These are phyloP conservation scores for Rhagoletis zephyria DNA, from an alignment of 1,140 invertebrate species.

Conservation along the genomic window DNA sequence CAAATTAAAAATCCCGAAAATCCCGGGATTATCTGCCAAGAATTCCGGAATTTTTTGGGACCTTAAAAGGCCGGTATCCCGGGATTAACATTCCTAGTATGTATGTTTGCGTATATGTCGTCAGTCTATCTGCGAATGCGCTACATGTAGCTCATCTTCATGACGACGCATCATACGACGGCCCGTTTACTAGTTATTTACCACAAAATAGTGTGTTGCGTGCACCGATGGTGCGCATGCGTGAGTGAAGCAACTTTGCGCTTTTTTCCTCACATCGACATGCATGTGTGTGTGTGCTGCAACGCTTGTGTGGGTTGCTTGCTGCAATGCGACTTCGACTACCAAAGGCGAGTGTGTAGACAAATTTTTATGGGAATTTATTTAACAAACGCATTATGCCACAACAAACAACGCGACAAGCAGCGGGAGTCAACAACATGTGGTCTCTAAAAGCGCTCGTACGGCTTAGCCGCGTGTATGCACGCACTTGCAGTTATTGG, in stretches of 20 bases:
- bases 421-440: constrained; percentile 28
- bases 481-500: neutral
- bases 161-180: too few relatives aligned
- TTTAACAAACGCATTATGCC: constrained; percentile 57
- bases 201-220: neutral
- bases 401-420: constrained; percentile 43
- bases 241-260: neutral
- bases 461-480: neutral
- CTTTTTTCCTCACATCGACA: neutral
- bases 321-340: constrained; percentile 10
- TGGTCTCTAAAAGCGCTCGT: neutral
- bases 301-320: constrained; percentile 4
- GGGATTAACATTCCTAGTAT: too few relatives aligned
- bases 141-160: too few relatives aligned
- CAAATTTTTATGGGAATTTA: constrained; percentile 59
- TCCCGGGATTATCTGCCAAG: too few relatives aligned
- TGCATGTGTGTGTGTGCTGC: neutral
- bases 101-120: too few relatives aligned
- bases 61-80: too few relatives aligned
- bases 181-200: neutral
- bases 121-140: too few relatives aligned
- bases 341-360: constrained; percentile 54
- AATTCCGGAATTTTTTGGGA: too few relatives aligned
- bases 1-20: too few relatives aligned
- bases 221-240: constrained; percentile 22